Conservation (phyloP, 2,888 invertebrate species). For the Meiosimyza decipiens region DNA sequence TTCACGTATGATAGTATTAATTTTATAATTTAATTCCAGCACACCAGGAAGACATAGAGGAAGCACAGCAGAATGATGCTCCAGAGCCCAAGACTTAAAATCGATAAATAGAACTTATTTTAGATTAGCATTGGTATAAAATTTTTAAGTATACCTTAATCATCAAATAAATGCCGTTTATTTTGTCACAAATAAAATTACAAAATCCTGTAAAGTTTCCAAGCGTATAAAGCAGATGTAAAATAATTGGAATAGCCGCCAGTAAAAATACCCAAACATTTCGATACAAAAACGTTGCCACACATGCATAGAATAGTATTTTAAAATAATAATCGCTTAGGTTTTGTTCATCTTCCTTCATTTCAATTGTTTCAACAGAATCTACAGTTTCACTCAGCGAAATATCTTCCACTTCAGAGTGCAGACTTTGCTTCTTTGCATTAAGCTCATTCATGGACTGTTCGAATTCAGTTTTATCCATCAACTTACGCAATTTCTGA, state of each 20-base stretch:
- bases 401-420: constrained; percentile 58
- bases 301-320: constrained; percentile 82
- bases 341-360: constrained; percentile 61
- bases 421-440: constrained; percentile 52
- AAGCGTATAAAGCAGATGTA: constrained; percentile 58
- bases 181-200: constrained; percentile 54
- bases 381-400: constrained; percentile 60
- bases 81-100: constrained; percentile 68
- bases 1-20: constrained; percentile 73
- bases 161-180: constrained; percentile 51
- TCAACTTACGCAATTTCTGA: constrained; percentile 56
- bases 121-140: not conserved
- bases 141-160: constrained; percentile 47
- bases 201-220: constrained; percentile 60
- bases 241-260: constrained; percentile 77
- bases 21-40: constrained; percentile 75
- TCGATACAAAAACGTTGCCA: constrained; percentile 86
- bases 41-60: constrained; percentile 84
- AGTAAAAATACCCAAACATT: constrained; percentile 85
- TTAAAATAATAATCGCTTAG: constrained; percentile 80
- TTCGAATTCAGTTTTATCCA: constrained; percentile 60
- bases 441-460: constrained; percentile 62
- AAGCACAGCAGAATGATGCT: constrained; percentile 73
- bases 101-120: not conserved
- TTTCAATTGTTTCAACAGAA: constrained; percentile 55